These are phyloP conservation scores for Monomorium pharaonis DNA, from an alignment of 1,140 invertebrate species.

Conservation along the genomic window DNA sequence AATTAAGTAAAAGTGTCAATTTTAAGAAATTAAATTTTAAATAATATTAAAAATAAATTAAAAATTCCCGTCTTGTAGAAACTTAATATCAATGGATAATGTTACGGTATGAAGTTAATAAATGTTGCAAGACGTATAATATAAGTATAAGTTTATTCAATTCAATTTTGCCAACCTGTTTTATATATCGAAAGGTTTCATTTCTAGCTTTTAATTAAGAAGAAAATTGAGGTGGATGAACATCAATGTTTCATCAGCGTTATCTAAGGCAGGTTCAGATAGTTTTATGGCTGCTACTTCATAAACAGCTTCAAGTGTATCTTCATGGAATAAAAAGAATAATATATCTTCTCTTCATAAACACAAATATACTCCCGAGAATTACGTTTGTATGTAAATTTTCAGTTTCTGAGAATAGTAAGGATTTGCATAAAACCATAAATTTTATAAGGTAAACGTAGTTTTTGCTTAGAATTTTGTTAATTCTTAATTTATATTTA, in stretches of 20 bases:
- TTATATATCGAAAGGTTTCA: slow-evolving; percentile 14
- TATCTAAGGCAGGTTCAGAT: slow-evolving; percentile 17
- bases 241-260: slow-evolving; percentile 33
- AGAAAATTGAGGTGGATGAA: slow-evolving; percentile 7
- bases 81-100: neutral
- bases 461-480: slow-evolving; percentile 45
- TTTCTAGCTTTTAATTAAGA: slow-evolving; percentile 47
- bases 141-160: neutral
- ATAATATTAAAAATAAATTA: neutral
- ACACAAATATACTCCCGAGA: slow-evolving; percentile 48
- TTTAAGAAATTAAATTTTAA: neutral
- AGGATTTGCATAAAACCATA: slow-evolving; percentile 61
- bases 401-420: slow-evolving; percentile 60
- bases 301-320: slow-evolving; percentile 46
- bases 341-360: slow-evolving; percentile 53
- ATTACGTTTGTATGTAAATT: slow-evolving; percentile 69
- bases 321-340: slow-evolving; percentile 59
- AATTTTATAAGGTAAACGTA: slow-evolving; percentile 57
- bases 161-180: neutral
- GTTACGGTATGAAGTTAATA: neutral
- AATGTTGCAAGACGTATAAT: slow-evolving; percentile 1
- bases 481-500: slow-evolving; percentile 55
- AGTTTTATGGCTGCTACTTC: slow-evolving; percentile 31
- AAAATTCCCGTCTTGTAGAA: neutral
- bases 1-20: neutral